Base-by-base conservation (phyloP, 2,888 invertebrate species). In the Cremastinae sp. region DNA sequence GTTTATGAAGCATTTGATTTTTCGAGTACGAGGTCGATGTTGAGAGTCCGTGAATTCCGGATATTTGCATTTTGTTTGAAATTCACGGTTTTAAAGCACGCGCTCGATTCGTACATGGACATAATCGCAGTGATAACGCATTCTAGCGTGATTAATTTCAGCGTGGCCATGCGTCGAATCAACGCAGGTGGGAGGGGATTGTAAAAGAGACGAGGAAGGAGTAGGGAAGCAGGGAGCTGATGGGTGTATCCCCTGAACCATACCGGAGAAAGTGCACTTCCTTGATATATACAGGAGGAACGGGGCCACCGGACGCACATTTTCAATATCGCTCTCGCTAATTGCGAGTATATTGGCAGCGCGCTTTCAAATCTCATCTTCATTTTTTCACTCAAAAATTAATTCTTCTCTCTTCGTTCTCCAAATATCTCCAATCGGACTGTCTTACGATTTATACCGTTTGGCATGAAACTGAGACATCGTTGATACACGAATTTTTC, bases 261-360 rank as follows among this genome's bases (percentile, higher is more conserved):
- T 71, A 75, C 75, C 79, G 87, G 89, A 88, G 89, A 89, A 89
- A 89, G 89, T 89, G 81, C 71, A 80, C 84, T 82, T 86, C 87
- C 85, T 88, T 88, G 85, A 88, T 89, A 89, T 87, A 89, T 88
- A 88, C 84, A 66, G 77, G 81, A 58, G 79, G 76, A 74, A 79
- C 79, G 82, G 84, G 83, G 79, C 83, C 83, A 85, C 85, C 84
- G 83, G 70, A 82, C 82, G 83, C 85, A 68, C 68, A 86, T 86
- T 89, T 88, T 86, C 87, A 81, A 87, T 84, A 84, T 78, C 79
- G 81, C 83, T 81, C 80, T 81, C 78, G 82, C 73, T 82, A 85
- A 85, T 85, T 83, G 76, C 78, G 49, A 84, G 80, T 75, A 43
- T 62, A 68, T 41, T 43, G 38, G 56, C 43, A 61, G 34, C 56